phyloP scores from a whole-genome alignment of 2,113 vertebrate species.

The Oryzias melastigma region DNA sequence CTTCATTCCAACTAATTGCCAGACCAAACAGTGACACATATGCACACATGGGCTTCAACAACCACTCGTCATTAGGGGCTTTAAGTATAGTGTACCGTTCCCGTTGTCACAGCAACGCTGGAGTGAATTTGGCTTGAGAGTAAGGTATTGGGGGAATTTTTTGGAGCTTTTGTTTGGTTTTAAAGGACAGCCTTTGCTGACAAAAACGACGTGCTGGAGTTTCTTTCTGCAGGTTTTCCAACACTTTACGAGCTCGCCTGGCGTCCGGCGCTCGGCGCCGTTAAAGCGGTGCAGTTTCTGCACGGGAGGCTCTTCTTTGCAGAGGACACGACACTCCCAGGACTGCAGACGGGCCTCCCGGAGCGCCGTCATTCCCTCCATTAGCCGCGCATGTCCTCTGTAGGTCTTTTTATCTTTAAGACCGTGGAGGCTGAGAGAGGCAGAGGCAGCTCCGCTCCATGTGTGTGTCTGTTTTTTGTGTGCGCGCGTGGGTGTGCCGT shows the following conservation, averaged over 20 bases:
- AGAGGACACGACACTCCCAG: slow-evolving; percentile 1
- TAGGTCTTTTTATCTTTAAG: slow-evolving; percentile 64
- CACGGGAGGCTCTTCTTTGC: not conserved
- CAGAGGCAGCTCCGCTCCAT: slow-evolving; percentile 30
- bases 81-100: slow-evolving; percentile 38
- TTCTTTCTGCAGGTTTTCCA: not conserved
- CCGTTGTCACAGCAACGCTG: slow-evolving; percentile 59
- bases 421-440: slow-evolving; percentile 55
- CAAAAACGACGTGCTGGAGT: not conserved
- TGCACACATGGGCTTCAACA: slow-evolving; percentile 49
- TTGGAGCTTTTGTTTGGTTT: not conserved
- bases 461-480: slow-evolving; percentile 44
- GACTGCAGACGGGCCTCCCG: slow-evolving; percentile 27
- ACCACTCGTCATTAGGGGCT: slow-evolving; percentile 55
- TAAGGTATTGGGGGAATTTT: slow-evolving; percentile 1
- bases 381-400: slow-evolving; percentile 41
- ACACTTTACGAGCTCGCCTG: not conserved
- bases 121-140: slow-evolving; percentile 40
- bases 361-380: slow-evolving; percentile 19
- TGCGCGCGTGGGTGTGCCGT: slow-evolving; percentile 61
- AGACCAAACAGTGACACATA: slow-evolving; percentile 54
- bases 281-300: not conserved
- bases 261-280: slow-evolving; percentile 2
- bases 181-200: not conserved
- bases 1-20: slow-evolving; percentile 56